These are phyloP conservation scores for Synergus umbraculus DNA, from an alignment of 2,888 invertebrate genomes.

Conservation along the genomic window DNA sequence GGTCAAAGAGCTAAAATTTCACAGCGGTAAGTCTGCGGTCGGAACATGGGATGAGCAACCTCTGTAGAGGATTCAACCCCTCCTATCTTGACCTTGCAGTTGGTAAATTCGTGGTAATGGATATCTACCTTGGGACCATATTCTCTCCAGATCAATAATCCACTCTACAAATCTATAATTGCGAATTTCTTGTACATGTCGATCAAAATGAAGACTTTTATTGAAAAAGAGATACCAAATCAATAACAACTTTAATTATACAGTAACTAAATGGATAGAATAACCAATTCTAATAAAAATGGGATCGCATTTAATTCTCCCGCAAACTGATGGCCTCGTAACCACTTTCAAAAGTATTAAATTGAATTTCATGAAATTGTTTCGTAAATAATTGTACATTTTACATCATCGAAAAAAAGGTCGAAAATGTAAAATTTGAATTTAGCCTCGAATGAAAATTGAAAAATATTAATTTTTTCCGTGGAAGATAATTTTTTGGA, in stretches of 20 bases:
- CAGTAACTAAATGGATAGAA: not conserved
- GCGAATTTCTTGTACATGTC: not conserved
- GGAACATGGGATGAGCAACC: constrained; percentile 32
- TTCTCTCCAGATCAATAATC: not conserved
- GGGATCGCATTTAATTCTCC: not conserved
- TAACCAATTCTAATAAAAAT: not conserved
- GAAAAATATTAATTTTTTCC: not conserved
- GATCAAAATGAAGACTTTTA: too few species aligned
- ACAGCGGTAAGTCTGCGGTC: constrained; percentile 21
- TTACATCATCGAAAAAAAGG: not conserved
- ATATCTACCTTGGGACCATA: not conserved
- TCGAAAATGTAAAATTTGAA: not conserved
- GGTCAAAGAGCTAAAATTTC: constrained; percentile 40
- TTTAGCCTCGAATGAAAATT: not conserved
- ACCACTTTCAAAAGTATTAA: not conserved
- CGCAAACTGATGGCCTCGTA: not conserved
- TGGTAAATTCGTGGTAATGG: not conserved
- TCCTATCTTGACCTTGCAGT: constrained; percentile 4
- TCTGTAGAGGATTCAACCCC: constrained; percentile 21
- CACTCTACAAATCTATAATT: not conserved
- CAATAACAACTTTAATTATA: not conserved
- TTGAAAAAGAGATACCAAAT: not conserved
- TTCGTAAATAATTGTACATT: not conserved
- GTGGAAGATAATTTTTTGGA: too few species aligned
- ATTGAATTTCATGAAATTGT: not conserved